These are phyloP conservation scores for Xenentodon cancila DNA, from an alignment of 2,797 vertebrate genomes.

Conservation along the genomic window DNA sequence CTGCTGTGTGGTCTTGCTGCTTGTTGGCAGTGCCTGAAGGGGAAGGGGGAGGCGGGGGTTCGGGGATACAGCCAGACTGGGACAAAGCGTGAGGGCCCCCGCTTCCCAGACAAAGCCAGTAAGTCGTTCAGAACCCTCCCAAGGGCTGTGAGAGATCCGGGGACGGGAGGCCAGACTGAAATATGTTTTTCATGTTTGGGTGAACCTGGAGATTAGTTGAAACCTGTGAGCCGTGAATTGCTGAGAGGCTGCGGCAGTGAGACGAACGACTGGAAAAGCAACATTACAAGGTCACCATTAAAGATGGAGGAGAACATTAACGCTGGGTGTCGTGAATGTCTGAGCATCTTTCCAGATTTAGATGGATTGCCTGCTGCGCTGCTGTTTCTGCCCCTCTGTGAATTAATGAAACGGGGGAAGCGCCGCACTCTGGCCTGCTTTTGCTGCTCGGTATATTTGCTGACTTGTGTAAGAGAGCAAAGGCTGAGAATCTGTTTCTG, in stretches of 20 bases:
- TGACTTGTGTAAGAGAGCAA: conserved; percentile 49
- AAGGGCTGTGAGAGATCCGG: not conserved
- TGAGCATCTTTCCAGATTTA: conserved; percentile 11
- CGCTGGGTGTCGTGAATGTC: conserved; percentile 11
- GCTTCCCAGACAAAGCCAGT: not conserved
- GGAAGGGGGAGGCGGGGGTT: not conserved
- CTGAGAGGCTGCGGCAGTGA: not conserved
- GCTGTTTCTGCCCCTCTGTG: conserved; percentile 1
- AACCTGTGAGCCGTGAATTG: conserved; percentile 23
- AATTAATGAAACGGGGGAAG: conserved; percentile 9
- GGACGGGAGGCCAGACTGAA: conserved; percentile 17
- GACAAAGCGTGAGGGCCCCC: conserved; percentile 6
- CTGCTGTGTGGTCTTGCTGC: conserved; percentile 51
- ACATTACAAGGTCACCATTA: conserved; percentile 39
- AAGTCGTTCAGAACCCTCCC: no score
- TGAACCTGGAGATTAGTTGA: conserved; percentile 38
- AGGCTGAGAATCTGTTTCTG: conserved; percentile 38
- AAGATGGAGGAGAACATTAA: conserved; percentile 43
- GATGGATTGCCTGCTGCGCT: conserved; percentile 6
- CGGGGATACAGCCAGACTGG: not conserved
- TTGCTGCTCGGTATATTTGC: conserved; percentile 31
- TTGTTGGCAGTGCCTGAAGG: conserved; percentile 20
- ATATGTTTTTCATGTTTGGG: conserved; percentile 43
- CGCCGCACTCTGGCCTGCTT: conserved; percentile 3
- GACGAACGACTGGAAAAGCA: conserved; percentile 15